A percentile compares a stretch with the other conserved stretches of the same genome.
These are phyloP conservation scores for Dipodomys ordii DNA, from an alignment of 2,113 vertebrate species.

Conservation along the genomic window DNA sequence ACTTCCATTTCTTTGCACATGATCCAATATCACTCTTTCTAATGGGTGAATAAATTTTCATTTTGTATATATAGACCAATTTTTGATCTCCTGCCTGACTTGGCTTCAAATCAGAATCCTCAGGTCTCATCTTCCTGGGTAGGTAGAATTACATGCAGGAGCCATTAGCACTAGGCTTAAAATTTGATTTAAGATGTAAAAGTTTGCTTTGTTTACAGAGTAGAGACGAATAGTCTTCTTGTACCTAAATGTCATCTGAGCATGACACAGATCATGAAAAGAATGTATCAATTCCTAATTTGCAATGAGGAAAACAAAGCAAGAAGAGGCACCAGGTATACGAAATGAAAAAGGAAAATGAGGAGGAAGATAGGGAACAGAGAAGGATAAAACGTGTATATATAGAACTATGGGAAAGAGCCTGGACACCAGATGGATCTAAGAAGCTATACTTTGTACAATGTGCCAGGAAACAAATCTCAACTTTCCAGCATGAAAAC, in stretches of 20 bases:
- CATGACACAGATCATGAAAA: neutral
- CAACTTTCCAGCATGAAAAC: neutral
- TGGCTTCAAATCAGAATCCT: too few relatives aligned
- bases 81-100: too few relatives aligned
- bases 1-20: too few relatives aligned
- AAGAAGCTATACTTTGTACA: neutral
- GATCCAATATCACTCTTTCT: too few relatives aligned
- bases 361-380: neutral
- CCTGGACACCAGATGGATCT: neutral
- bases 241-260: neutral
- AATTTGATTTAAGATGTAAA: neutral
- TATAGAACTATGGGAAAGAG: neutral
- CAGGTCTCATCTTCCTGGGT: too few relatives aligned
- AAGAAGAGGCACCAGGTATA: neutral
- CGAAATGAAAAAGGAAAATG: neutral
- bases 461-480: neutral
- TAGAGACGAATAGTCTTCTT: neutral
- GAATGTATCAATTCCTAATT: neutral
- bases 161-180: neutral
- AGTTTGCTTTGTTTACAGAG: neutral
- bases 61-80: too few relatives aligned
- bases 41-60: too few relatives aligned
- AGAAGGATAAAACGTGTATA: neutral
- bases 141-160: too few relatives aligned
- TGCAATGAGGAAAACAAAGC: neutral